Base-by-base conservation (phyloP, 2,113 vertebrate species). In the Paratilapia polleni region DNA sequence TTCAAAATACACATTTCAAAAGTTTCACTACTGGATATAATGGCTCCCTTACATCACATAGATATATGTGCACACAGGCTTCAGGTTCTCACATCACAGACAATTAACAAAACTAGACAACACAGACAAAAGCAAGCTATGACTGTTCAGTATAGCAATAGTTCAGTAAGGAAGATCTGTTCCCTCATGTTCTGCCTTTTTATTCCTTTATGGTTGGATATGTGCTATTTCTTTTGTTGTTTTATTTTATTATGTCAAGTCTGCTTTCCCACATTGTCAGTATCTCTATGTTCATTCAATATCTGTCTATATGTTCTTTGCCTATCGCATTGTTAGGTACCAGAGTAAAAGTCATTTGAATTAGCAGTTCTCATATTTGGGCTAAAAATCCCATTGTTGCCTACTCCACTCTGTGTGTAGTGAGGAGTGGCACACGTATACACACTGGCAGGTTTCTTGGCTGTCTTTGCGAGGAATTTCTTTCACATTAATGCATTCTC, bases 161-260 rank as follows among this genome's bases (percentile, higher is more conserved):
- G 10, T 19, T 47, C 64, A 47, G 38, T 6, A 15, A 47, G 64
- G 26, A 68, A 47, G 22, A 26, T 38, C 24, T 26, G 15, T 47
- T 66, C 43, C 8, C 0, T 17, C 1, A 0, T 7, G 41, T 34
- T 11, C 34, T 63, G 34, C 6, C 34, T 34, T n/a, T n/a, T 6
- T 63, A 64, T 41, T 36, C 59, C 8, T 19, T 61, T 26, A 28
- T 3, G 5, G 41, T 4, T 70, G 41, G 26, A 49, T 19, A 4
- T 47, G 43, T 49, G 9, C 60, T 34, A 34, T 9, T 43, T 20
- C 38, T 43, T 8, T 14, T 66, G 63, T n/a, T 15, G 36, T 22
- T 43, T 20, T 66, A 34, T 43, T 66, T 1, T 54, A 17, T 54
- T 19, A 54, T 19, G 7, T 8, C n/a, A 22, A n/a, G 10, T 58